These are phyloP conservation scores for Penaeus chinensis DNA, from an alignment of 1,140 invertebrate species.

Conservation along the genomic window DNA sequence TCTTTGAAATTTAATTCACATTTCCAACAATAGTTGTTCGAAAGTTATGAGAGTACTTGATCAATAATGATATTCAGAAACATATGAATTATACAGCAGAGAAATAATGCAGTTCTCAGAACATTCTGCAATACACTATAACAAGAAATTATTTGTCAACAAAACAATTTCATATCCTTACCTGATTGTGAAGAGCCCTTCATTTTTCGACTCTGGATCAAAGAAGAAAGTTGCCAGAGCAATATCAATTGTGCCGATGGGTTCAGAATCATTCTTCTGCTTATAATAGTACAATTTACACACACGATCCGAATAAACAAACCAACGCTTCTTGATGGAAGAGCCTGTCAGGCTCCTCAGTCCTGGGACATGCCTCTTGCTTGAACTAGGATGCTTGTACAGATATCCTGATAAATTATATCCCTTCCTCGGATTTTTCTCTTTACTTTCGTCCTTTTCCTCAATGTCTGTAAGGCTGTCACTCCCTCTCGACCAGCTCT, in stretches of 20 bases:
- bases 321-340: constrained; percentile 46
- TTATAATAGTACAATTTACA: constrained; percentile 49
- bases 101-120: background rate
- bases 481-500: background rate
- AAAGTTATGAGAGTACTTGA: too few species aligned
- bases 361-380: constrained; percentile 24
- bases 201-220: constrained; percentile 53
- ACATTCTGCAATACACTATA: background rate
- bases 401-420: constrained; percentile 45
- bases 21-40: too few species aligned
- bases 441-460: constrained; percentile 21
- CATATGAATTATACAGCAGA: too few species aligned
- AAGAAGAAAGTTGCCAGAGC: constrained; percentile 48
- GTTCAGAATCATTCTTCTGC: constrained; percentile 52
- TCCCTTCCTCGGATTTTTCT: constrained; percentile 26
- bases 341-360: constrained; percentile 24
- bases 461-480: constrained; percentile 40
- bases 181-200: constrained; percentile 52
- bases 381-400: constrained; percentile 29
- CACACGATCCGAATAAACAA: constrained; percentile 52
- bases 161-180: background rate
- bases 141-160: background rate
- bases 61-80: background rate
- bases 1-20: too few species aligned
- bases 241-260: constrained; percentile 42